Percentiles rank a stretch among this genome's conserved stretches.
These are phyloP conservation scores for Coelinius sp. DNA, from an alignment of 2,888 invertebrate genomes.

Conservation along the genomic window DNA sequence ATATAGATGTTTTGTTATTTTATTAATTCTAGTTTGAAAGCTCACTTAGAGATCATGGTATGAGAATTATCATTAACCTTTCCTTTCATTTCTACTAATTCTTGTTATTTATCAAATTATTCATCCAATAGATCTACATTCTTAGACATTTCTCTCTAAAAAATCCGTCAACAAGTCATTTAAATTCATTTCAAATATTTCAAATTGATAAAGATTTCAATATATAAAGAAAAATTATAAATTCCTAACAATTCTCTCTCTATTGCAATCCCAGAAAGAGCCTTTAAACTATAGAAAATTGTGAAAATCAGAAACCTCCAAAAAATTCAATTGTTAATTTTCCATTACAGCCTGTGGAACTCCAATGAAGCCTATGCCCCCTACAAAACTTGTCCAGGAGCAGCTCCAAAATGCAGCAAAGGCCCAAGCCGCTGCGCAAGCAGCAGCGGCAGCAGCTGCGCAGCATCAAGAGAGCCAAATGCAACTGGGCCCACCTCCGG, in stretches of 20 bases:
- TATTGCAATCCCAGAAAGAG: conserved; percentile 38
- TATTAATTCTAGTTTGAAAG: conserved; percentile 53
- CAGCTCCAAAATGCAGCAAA: conserved; percentile 68
- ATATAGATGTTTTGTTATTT: conserved; percentile 67
- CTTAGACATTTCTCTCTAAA: not conserved
- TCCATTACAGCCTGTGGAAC: conserved; percentile 73
- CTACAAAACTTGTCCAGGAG: conserved; percentile 80
- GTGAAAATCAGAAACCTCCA: not conserved
- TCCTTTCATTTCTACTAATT: not conserved
- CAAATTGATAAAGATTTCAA: not conserved
- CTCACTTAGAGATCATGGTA: conserved; percentile 41
- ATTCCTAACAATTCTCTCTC: too few species aligned
- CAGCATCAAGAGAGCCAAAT: conserved; percentile 65
- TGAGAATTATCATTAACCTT: not conserved
- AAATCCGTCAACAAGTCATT: too few species aligned
- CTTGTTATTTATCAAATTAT: not conserved
- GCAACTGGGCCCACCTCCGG: conserved; percentile 66
- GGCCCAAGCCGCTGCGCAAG: conserved; percentile 66
- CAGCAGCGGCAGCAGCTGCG: conserved; percentile 63
- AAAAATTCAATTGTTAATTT: not conserved
- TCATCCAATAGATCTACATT: not conserved
- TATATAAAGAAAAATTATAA: too few species aligned
- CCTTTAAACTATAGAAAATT: conserved; percentile 44
- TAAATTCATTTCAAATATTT: too few species aligned
- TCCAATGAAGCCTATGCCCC: conserved; percentile 82